Percentiles rank a stretch among this genome's conserved stretches.
Conservation (phyloP, 2,888 invertebrate species). For the Diadromus collaris region DNA sequence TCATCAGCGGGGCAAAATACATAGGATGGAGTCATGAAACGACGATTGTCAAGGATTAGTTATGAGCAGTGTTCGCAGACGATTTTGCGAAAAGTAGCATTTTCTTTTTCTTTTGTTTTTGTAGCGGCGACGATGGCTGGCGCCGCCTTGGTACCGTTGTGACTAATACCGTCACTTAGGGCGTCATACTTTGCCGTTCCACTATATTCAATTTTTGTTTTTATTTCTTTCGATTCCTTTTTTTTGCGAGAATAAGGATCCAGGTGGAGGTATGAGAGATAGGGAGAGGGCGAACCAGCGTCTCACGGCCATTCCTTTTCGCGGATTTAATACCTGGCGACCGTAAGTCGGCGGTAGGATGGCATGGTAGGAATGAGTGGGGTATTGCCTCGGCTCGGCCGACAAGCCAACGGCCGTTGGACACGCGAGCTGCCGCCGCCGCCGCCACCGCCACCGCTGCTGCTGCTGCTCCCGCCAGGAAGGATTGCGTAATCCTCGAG, state of each 20-base stretch:
- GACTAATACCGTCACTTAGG: not conserved
- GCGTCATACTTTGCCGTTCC: constrained; percentile 20
- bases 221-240: not conserved
- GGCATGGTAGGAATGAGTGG: constrained; percentile 42
- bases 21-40: not conserved
- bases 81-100: not conserved
- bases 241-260: constrained; percentile 31
- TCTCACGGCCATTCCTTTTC: constrained; percentile 69
- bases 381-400: constrained; percentile 24
- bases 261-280: constrained; percentile 29
- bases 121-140: not conserved
- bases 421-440: constrained; percentile 59
- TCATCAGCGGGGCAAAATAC: not conserved
- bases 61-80: not conserved
- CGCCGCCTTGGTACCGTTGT: not conserved
- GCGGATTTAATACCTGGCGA: constrained; percentile 71
- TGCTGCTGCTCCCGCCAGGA: constrained; percentile 59
- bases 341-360: constrained; percentile 65
- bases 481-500: constrained; percentile 73
- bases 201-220: constrained; percentile 46
- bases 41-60: not conserved
- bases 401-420: constrained; percentile 61
- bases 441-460: constrained; percentile 35
- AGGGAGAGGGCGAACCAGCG: constrained; percentile 46
- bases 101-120: not conserved